Conservation (phyloP, 2,888 invertebrate genomes). For the Mimumesa dahlbomi region DNA sequence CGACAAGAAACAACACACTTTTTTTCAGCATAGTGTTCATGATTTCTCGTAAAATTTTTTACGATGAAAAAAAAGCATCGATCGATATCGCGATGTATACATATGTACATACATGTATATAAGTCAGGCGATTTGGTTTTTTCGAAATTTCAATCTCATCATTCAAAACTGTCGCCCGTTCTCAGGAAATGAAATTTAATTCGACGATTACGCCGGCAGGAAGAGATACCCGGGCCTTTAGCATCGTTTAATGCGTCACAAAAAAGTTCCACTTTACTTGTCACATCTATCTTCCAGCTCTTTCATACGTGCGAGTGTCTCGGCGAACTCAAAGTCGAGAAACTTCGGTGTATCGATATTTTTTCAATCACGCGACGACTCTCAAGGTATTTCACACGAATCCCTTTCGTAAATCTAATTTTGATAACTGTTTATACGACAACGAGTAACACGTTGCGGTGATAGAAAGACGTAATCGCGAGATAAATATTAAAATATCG, state of each 20-base stretch:
- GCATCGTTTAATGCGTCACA: conserved; percentile 32
- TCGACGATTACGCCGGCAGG: conserved; percentile 2
- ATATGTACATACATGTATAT: too few relatives aligned
- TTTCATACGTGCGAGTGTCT: background rate
- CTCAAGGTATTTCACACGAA: background rate
- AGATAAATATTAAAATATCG: too few relatives aligned
- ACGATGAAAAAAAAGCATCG: too few relatives aligned
- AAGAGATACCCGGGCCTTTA: conserved; percentile 2
- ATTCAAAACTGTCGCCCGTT: conserved; percentile 5
- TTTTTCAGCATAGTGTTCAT: too few relatives aligned
- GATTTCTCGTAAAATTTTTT: too few relatives aligned
- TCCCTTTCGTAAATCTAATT: too few relatives aligned
- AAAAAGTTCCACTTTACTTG: conserved; percentile 33
- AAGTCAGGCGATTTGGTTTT: too few relatives aligned
- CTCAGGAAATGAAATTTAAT: conserved; percentile 19
- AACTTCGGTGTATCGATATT: conserved; percentile 11
- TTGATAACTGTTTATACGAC: too few relatives aligned
- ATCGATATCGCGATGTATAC: too few relatives aligned
- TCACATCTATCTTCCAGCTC: conserved; percentile 37
- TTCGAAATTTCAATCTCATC: conserved; percentile 33
- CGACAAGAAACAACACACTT: too few relatives aligned
- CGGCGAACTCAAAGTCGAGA: conserved; percentile 31
- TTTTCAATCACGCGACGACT: background rate
- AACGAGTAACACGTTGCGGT: too few relatives aligned
- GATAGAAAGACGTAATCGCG: too few relatives aligned